These are phyloP conservation scores for Actinia tenebrosa DNA, from an alignment of 64 coral and sea anemone genomes.

Conservation along the genomic window DNA sequence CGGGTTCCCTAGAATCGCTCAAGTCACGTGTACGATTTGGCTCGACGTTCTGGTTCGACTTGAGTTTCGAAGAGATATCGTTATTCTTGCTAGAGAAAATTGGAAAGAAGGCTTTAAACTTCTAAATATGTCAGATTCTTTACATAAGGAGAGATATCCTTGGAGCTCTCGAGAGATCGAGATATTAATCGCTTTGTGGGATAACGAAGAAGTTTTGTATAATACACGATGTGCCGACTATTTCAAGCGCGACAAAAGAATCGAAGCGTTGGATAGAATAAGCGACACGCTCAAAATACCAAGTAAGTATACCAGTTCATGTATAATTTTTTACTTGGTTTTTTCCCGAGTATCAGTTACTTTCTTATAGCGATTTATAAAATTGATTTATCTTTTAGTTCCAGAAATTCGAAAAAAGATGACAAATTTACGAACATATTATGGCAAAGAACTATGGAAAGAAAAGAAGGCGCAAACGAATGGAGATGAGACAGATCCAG, in stretches of 20 bases:
- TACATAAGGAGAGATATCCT: neutral
- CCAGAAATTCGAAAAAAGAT: conserved; percentile 33
- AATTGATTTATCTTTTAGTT: conserved; percentile 3
- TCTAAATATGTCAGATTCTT: neutral
- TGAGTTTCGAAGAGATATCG: neutral
- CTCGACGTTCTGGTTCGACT: neutral
- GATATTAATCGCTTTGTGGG: conserved; percentile 1
- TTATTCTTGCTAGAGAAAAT: neutral
- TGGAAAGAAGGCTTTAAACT: neutral
- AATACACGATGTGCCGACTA: conserved; percentile 18
- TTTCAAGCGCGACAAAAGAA: conserved; percentile 26
- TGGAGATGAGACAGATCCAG: neutral
- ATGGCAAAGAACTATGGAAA: conserved; percentile 29
- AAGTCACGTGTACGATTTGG: conserved; percentile 23
- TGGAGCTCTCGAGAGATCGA: conserved; percentile 22
- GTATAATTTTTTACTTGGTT: too few species aligned
- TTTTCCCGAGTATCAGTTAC: too few species aligned
- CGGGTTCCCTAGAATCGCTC: neutral
- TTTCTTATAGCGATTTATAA: too few species aligned
- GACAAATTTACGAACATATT: conserved; percentile 29
- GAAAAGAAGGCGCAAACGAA: neutral
- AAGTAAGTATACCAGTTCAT: neutral
- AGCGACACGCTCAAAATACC: conserved; percentile 23
- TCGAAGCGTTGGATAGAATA: conserved; percentile 15
- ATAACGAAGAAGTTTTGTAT: conserved; percentile 12